Evolutionary conservation across 2,888 invertebrate species (phyloP).

Genomic region (Steromphala cineraria): DNA sequence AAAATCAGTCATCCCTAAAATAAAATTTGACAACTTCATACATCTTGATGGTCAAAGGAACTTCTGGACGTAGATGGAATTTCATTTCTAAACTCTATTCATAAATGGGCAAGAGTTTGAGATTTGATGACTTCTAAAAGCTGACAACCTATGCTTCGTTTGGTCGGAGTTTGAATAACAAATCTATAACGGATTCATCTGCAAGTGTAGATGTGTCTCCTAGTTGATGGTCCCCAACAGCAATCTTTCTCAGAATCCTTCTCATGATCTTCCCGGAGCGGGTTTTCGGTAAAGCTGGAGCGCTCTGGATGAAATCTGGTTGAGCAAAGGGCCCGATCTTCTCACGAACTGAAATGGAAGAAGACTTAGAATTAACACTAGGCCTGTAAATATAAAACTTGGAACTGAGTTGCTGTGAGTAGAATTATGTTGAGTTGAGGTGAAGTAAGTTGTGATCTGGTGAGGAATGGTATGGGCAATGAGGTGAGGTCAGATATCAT

Average conservation of each 20-base stretch:
- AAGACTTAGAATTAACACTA: not conserved
- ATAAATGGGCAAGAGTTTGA: not conserved
- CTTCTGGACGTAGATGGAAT: no score
- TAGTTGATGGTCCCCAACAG: slow-evolving; percentile 89
- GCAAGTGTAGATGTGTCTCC: slow-evolving; percentile 96
- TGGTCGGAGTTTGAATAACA: slow-evolving; percentile 66
- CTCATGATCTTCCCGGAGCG: slow-evolving; percentile 99
- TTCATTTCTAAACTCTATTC: no score
- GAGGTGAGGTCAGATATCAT: no score
- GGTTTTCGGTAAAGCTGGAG: slow-evolving; percentile 95
- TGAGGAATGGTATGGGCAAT: no score
- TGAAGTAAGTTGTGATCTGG: no score
- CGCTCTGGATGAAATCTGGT: slow-evolving; percentile 95
- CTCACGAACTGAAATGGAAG: slow-evolving; percentile 82
- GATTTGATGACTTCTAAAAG: not conserved
- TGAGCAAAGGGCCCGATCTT: slow-evolving; percentile 97
- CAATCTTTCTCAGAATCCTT: slow-evolving; percentile 93
- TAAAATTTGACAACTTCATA: no score
- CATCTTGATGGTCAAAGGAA: no score
- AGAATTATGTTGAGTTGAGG: no score
- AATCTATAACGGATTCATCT: slow-evolving; percentile 89
- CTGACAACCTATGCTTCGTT: slow-evolving; percentile 42
- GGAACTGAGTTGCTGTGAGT: no score
- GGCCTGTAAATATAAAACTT: no score
- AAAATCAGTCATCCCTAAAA: no score